A percentile compares a stretch with the other conserved stretches of the same genome.
These are phyloP conservation scores for Peromyscus maniculatus DNA, from an alignment of 2,113 vertebrate species.

Conservation along the genomic window DNA sequence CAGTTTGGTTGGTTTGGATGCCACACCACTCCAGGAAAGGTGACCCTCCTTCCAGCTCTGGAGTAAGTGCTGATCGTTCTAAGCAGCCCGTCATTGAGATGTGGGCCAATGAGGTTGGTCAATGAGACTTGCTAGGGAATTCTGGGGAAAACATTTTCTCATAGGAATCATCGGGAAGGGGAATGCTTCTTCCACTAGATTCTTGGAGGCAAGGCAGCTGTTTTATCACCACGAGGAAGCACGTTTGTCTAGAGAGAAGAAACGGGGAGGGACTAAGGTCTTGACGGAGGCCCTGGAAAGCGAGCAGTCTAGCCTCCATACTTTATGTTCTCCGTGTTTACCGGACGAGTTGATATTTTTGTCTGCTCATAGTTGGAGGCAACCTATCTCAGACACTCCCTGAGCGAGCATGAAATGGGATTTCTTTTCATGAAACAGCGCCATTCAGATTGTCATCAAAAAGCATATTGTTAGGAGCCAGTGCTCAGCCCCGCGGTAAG, in stretches of 20 bases:
- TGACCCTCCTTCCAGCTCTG: background rate
- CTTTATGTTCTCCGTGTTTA: background rate
- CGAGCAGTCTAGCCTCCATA: accelerated
- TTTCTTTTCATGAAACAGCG: constrained; percentile 29
- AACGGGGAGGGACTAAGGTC: background rate
- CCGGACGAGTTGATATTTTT: constrained; percentile 30
- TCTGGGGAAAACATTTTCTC: background rate
- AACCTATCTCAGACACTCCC: background rate
- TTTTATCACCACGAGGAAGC: constrained; percentile 2
- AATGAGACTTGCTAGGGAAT: background rate
- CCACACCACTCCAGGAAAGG: background rate
- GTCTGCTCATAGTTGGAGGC: background rate
- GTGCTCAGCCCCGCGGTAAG: background rate
- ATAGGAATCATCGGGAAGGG: background rate
- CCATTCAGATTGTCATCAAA: background rate
- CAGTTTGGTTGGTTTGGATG: background rate
- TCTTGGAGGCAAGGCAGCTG: background rate
- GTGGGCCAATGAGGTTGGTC: background rate
- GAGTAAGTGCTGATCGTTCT: background rate
- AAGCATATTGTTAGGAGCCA: background rate
- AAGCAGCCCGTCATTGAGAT: background rate
- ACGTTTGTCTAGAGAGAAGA: background rate
- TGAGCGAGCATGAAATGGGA: background rate
- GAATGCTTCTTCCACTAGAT: background rate
- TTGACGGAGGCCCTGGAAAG: background rate